Conservation (phyloP, 2,113 vertebrate species). For the rabbit (Oryctolagus cuniculus) region mOryCun1.1 NC_091438.1:51815001-51815500, state of each 20-base stretch:
- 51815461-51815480: neutral
- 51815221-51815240: neutral
- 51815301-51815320: neutral
- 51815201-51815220: neutral
- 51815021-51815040: neutral
- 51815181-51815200: neutral
- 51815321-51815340: neutral
- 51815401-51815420: neutral
- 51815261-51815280: neutral
- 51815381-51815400: neutral
- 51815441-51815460: neutral
- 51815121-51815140: neutral
- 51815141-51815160: neutral
- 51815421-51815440: neutral
- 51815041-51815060: neutral
- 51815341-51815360: neutral
- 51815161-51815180: conserved; percentile 1
- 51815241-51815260: neutral
- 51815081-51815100: neutral
- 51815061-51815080: neutral
- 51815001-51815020: no score
- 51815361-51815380: neutral
- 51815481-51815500: neutral
- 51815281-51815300: neutral
- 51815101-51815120: neutral